A percentile compares a stretch with the other conserved stretches of the same genome.
Conservation (phyloP, 2,797 vertebrate genomes). For the Platalea minor region DNA sequence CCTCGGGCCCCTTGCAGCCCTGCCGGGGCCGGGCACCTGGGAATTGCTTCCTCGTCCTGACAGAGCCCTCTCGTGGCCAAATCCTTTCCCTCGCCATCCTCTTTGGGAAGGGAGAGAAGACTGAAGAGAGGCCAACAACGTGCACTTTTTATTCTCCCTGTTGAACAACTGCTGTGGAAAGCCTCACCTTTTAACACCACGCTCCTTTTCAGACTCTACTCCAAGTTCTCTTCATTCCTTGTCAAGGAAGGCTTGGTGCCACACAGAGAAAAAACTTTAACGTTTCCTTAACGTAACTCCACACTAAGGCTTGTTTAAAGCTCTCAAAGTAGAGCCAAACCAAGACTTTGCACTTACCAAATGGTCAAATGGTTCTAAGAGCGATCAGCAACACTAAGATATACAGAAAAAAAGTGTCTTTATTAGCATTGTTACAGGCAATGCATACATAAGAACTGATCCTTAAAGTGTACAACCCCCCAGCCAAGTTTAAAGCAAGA, state of each 20-base stretch:
- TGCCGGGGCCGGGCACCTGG: not conserved
- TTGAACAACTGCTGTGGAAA: not conserved
- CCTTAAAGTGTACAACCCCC: slow-evolving; percentile 70
- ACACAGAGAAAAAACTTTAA: not conserved
- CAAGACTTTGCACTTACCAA: not conserved
- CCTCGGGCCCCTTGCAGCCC: not conserved
- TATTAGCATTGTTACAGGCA: slow-evolving; percentile 83
- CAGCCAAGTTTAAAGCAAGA: slow-evolving; percentile 70
- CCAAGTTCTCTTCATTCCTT: not conserved
- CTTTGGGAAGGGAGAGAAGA: not conserved
- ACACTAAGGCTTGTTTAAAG: not conserved
- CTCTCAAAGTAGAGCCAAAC: not conserved
- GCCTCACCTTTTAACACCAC: not conserved
- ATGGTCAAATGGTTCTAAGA: not conserved
- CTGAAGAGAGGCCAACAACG: no score
- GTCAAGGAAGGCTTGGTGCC: not conserved
- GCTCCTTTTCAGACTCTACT: not conserved
- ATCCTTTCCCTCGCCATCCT: not conserved
- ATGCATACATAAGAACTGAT: slow-evolving; percentile 70
- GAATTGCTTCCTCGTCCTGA: not conserved
- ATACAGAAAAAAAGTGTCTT: slow-evolving; percentile 67
- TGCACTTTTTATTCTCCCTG: not conserved
- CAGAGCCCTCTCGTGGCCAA: slow-evolving; percentile 44
- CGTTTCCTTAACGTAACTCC: not conserved
- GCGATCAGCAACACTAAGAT: not conserved